phyloP scores from a whole-genome alignment of 1,140 invertebrate species.

The Bicyclus anynana region DNA sequence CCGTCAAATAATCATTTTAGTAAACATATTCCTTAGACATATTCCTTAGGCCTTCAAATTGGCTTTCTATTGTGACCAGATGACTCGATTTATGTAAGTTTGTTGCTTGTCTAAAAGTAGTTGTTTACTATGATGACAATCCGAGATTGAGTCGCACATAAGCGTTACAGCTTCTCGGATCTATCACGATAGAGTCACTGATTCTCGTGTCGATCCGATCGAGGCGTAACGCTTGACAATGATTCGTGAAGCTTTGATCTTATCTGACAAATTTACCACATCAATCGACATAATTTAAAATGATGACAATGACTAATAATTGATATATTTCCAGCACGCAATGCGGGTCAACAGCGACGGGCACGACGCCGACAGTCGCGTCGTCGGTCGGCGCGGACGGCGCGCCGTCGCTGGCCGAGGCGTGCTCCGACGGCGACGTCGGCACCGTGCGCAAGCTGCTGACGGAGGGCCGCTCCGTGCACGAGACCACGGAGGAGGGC shows the following conservation, averaged over 20 bases:
- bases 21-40: too few species aligned
- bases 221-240: slow-evolving; percentile 49
- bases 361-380: slow-evolving; percentile 47
- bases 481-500: slow-evolving; percentile 95
- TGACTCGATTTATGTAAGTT: too few species aligned
- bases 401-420: slow-evolving; percentile 86
- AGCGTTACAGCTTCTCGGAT: slow-evolving; percentile 38
- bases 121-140: slow-evolving; percentile 46
- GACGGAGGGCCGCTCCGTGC: slow-evolving; percentile 92
- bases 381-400: slow-evolving; percentile 56
- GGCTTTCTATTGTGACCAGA: too few species aligned
- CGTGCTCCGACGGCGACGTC: slow-evolving; percentile 95
- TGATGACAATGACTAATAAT: background rate
- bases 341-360: slow-evolving; percentile 63
- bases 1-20: too few species aligned
- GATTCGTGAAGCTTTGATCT: slow-evolving; percentile 74
- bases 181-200: slow-evolving; percentile 44
- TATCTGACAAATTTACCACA: slow-evolving; percentile 48
- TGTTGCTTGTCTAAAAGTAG: slow-evolving; percentile 10
- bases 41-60: too few species aligned
- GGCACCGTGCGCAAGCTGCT: slow-evolving; percentile 92
- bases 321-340: slow-evolving; percentile 38
- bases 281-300: too few species aligned
- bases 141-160: slow-evolving; percentile 61
- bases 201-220: slow-evolving; percentile 48